A percentile compares a stretch with the other conserved stretches of the same genome.
phyloP scores from a whole-genome alignment of 2,888 invertebrate species.

The Mythimna lalbum region DNA sequence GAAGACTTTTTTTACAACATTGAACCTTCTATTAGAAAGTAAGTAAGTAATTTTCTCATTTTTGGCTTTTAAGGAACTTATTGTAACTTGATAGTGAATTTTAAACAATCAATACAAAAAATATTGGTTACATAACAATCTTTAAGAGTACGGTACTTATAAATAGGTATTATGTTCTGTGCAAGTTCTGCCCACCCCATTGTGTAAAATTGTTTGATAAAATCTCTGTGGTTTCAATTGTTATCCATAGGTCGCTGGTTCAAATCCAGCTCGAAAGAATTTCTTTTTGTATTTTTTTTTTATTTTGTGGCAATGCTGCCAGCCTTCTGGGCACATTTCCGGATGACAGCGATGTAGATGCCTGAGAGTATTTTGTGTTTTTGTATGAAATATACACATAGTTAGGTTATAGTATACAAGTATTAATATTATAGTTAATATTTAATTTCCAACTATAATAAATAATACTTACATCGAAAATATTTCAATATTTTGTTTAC shows the following conservation, averaged over 20 bases:
- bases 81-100: not conserved
- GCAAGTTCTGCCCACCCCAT: not conserved
- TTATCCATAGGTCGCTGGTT: conserved; percentile 92
- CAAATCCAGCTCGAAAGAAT: conserved; percentile 91
- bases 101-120: too few relatives aligned
- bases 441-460: too few relatives aligned
- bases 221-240: conserved; percentile 65
- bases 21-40: conserved; percentile 62
- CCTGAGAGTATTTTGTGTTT: too few relatives aligned
- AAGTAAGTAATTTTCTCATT: conserved; percentile 60
- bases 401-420: too few relatives aligned
- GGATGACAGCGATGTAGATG: too few relatives aligned
- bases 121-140: too few relatives aligned
- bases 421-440: too few relatives aligned
- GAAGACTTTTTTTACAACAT: conserved; percentile 65
- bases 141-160: too few relatives aligned
- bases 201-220: not conserved
- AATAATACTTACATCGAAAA: not conserved
- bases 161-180: too few relatives aligned
- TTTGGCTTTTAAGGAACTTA: too few relatives aligned
- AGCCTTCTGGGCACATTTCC: too few relatives aligned
- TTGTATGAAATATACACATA: too few relatives aligned
- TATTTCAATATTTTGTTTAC: conserved; percentile 10
- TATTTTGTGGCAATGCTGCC: not conserved
- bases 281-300: conserved; percentile 46